Evolutionary conservation across 2,888 invertebrate species (phyloP), one percentile per base, ranked within the genome.

Genomic region (Ganaspis brasiliensis): DNA sequence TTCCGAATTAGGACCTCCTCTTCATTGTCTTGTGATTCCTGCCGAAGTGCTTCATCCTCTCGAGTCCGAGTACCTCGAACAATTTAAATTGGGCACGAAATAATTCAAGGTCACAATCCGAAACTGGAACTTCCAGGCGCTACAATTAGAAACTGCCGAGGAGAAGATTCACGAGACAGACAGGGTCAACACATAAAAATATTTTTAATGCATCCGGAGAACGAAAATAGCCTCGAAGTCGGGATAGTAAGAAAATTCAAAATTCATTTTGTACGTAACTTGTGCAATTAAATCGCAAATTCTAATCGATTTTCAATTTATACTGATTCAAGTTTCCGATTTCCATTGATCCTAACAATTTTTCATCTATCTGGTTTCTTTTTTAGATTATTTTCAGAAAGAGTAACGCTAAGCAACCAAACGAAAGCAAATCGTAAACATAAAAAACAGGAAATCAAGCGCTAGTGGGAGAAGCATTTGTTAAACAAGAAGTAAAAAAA

Each of bases 21-120:
- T 99, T 57, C 99, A 99, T 92, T 99, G 98, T 57, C 93, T 99
- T 57, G 95, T 99, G 73, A 95, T 99, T 87, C 95, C 97, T 79
- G 97, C 96, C 55, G 93, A 95, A 83, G 92, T 92, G 78, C 92
- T 98, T 90, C 99, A 99, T 94, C 98, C 98, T 10, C 92, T 99
- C 45, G 99, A 99, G 93, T 91, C 93, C 74, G 98, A 99, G 90
- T 98, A 97, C 94, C 92, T 99, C 75, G 92, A 93, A 83, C 95
- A 95, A 89, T 96, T 86, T 73, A n/a, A 24, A 49, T 14, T 45
- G 3, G 8, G 45, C 31, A 10, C 26, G n/a, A 40, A 67, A 56
- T 40, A 70, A n/a, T 72, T 57, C n/a, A 67, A 67, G 45, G 45
- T 45, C 26, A 14, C 21, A 19, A 21, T 37, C 37, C 35, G 63